A percentile compares a stretch with the other conserved stretches of the same genome.
Conservation (phyloP, 2,797 vertebrate species). For the Sylvia borin region DNA sequence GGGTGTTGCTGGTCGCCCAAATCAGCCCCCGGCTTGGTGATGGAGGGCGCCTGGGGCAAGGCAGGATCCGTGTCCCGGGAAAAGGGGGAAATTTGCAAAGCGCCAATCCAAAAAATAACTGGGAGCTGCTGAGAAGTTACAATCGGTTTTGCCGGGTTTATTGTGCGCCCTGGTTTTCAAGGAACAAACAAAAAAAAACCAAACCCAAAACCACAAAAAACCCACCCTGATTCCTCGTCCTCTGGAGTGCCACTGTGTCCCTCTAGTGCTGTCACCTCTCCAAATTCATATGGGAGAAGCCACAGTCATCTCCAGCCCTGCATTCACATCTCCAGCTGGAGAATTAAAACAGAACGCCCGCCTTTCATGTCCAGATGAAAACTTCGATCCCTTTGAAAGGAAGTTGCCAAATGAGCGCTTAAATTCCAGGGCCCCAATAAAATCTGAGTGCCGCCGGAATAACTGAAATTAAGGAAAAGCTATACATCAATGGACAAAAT, state of each 20-base stretch:
- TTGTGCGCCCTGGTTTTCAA: neutral
- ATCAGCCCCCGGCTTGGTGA: neutral
- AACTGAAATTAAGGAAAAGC: neutral
- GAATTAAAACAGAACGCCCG: neutral
- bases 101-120: accelerated
- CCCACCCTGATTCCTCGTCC: accelerated
- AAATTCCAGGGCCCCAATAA: neutral
- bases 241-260: neutral
- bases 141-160: neutral
- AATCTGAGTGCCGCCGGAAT: accelerated
- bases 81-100: neutral
- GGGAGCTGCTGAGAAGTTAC: neutral
- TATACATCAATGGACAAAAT: neutral
- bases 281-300: neutral
- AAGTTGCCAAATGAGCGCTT: neutral
- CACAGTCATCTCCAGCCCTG: neutral
- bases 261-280: neutral
- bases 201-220: too few species aligned
- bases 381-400: neutral
- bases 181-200: neutral
- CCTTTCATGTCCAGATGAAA: neutral
- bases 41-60: accelerated
- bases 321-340: neutral
- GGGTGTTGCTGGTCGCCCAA: too few species aligned
- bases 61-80: accelerated